Percentiles rank a stretch among this genome's conserved stretches.
phyloP scores from a whole-genome alignment of 2,113 vertebrate species.

The Rousettus leschenaultii region DNA sequence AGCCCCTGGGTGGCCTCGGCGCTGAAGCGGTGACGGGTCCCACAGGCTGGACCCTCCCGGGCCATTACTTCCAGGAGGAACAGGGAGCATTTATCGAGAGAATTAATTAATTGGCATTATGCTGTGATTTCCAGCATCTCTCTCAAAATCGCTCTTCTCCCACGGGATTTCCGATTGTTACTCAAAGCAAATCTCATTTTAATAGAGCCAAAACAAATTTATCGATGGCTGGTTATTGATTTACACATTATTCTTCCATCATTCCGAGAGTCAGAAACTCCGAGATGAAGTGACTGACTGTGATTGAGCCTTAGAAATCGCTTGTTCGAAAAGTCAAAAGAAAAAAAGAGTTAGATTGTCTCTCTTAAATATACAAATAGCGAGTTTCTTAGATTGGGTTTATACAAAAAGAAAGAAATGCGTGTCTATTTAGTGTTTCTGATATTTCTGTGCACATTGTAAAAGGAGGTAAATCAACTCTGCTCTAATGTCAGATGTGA shows the following conservation, averaged over 20 bases:
- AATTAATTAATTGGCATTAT: too few relatives aligned
- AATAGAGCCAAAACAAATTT: neutral
- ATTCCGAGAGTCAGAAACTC: too few relatives aligned
- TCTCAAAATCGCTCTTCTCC: neutral
- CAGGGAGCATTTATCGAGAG: neutral
- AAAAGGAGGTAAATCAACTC: neutral
- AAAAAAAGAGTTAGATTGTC: neutral
- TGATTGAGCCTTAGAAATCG: neutral
- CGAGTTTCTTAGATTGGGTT: neutral
- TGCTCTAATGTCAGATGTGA: neutral
- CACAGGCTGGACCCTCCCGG: neutral
- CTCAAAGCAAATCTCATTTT: neutral
- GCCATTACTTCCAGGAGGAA: neutral
- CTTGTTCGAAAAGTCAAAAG: neutral
- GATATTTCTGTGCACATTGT: neutral
- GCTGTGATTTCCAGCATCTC: neutral
- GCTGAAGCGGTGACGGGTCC: neutral
- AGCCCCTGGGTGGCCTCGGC: neutral
- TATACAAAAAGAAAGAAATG: neutral
- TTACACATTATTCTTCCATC: neutral
- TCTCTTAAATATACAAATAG: neutral
- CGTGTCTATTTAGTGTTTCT: neutral
- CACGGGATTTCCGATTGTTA: neutral
- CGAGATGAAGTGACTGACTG: neutral
- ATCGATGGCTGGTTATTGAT: neutral